phyloP scores from a whole-genome alignment of 2,797 vertebrate genomes.

The Coregonus sp. region DNA sequence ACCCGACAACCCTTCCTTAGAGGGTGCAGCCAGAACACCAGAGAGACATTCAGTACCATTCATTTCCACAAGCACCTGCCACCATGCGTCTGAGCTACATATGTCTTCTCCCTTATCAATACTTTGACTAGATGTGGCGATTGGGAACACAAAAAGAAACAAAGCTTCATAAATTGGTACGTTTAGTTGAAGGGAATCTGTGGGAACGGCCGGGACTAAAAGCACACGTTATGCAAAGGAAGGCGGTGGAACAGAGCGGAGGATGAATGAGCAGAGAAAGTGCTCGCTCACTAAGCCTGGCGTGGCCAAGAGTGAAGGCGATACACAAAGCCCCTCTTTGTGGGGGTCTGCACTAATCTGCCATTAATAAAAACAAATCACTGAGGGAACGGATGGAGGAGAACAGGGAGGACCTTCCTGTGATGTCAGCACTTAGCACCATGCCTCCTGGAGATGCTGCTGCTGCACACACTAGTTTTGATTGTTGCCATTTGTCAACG shows the following conservation, averaged over 20 bases:
- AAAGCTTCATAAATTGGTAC: constrained; percentile 68
- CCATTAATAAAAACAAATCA: constrained; percentile 78
- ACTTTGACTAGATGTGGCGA: constrained; percentile 49
- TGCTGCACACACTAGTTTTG: constrained; percentile 49
- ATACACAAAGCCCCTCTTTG: constrained; percentile 83
- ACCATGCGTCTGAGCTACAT: constrained; percentile 44
- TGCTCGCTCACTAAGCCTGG: constrained; percentile 81
- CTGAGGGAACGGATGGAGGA: constrained; percentile 41
- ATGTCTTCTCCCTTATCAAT: constrained; percentile 53
- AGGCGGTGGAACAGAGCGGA: constrained; percentile 67
- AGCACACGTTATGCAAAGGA: constrained; percentile 76
- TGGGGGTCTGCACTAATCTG: constrained; percentile 77
- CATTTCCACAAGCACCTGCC: constrained; percentile 52
- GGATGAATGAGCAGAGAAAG: constrained; percentile 81
- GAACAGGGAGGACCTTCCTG: constrained; percentile 56
- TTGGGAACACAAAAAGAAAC: constrained; percentile 43
- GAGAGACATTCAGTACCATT: constrained; percentile 38
- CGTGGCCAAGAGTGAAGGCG: constrained; percentile 82
- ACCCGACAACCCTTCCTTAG: neutral
- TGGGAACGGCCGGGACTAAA: constrained; percentile 74
- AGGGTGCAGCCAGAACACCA: neutral
- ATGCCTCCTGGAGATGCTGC: constrained; percentile 11
- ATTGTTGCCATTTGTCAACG: constrained; percentile 58
- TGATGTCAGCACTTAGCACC: constrained; percentile 63
- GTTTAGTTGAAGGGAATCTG: constrained; percentile 67